phyloP scores from a whole-genome alignment of 2,113 vertebrate species.

The Sturnus vulgaris region DNA sequence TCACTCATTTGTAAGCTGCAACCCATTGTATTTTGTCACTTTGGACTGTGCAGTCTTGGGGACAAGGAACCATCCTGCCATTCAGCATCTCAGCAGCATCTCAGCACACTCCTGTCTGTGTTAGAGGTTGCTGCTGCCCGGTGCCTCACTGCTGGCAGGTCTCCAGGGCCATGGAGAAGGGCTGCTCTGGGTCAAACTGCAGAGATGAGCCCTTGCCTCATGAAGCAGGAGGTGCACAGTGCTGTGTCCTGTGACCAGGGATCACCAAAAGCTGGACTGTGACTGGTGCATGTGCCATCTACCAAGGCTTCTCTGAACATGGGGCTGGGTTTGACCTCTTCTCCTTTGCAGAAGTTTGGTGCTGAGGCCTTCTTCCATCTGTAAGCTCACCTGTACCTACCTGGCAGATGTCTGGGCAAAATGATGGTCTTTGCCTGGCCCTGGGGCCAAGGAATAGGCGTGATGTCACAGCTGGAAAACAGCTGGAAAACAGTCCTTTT shows the following conservation, averaged over 20 bases:
- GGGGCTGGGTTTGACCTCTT: neutral
- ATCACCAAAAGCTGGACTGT: neutral
- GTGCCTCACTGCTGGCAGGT: neutral
- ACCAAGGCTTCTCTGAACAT: neutral
- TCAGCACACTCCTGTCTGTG: accelerated
- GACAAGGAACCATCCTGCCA: neutral
- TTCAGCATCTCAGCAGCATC: neutral
- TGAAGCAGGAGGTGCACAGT: accelerated
- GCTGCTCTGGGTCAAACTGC: neutral
- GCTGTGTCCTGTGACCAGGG: neutral
- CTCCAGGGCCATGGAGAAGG: neutral
- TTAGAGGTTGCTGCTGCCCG: neutral
- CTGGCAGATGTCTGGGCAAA: neutral
- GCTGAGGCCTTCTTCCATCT: neutral
- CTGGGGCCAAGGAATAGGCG: neutral
- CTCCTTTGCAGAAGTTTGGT: neutral
- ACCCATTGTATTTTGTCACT: neutral
- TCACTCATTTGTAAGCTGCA: neutral
- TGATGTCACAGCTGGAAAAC: neutral
- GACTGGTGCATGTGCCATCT: accelerated
- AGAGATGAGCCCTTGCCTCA: neutral
- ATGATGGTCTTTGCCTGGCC: neutral
- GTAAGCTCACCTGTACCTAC: neutral
- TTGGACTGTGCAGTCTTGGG: neutral
- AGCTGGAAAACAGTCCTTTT: no score